Evolutionary conservation across 1,140 invertebrate species (phyloP).

Genomic region (Oedothorax gibbosus): DNA sequence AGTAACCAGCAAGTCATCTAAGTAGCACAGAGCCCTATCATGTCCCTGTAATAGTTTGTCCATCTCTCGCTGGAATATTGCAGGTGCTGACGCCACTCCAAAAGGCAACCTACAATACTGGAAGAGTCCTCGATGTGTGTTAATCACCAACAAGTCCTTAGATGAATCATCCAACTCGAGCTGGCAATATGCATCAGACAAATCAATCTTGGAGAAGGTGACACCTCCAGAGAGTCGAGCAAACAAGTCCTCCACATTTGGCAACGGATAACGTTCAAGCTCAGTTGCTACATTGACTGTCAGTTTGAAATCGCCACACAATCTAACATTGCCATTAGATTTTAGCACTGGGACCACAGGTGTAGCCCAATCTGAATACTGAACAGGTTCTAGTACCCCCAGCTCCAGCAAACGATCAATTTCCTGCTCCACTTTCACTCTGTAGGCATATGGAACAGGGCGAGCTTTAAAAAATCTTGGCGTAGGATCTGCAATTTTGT

Average conservation of each 20-base stretch:
- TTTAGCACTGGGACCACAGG: conserved; percentile 69
- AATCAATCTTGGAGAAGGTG: conserved; percentile 8
- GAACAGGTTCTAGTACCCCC: conserved; percentile 62
- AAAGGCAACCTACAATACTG: not conserved
- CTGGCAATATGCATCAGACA: conserved; percentile 13
- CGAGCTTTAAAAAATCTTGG: too few species aligned
- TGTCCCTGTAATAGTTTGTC: conserved; percentile 63
- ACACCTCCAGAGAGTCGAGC: not conserved
- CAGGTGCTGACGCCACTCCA: not conserved
- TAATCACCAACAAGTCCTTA: conserved; percentile 6
- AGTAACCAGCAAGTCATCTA: conserved; percentile 24
- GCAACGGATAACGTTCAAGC: conserved; percentile 19
- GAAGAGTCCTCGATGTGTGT: not conserved
- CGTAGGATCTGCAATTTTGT: too few species aligned
- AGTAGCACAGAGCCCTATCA: not conserved
- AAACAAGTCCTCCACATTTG: conserved; percentile 3
- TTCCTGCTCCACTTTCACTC: too few species aligned
- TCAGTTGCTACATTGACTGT: conserved; percentile 3
- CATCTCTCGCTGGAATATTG: conserved; percentile 18
- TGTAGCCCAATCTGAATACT: conserved; percentile 67
- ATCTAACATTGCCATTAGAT: conserved; percentile 65
- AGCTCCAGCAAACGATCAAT: too few species aligned
- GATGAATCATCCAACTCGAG: conserved; percentile 8
- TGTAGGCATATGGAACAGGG: too few species aligned
- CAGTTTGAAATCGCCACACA: conserved; percentile 68